Conservation (phyloP, 2,113 vertebrate species). For the Plestiodon gilberti region DNA sequence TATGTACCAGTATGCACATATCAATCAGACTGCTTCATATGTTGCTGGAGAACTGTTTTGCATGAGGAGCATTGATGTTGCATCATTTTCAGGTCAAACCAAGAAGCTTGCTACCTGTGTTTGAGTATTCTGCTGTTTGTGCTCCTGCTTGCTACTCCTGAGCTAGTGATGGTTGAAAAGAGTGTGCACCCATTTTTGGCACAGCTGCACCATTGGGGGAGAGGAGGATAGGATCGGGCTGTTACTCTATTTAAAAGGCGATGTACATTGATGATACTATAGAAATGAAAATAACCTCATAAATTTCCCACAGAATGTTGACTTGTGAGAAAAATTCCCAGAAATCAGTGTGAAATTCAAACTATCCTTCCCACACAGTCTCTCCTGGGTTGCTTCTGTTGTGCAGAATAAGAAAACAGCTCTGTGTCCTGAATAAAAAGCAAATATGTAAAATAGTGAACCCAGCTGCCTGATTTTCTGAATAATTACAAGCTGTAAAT, state of each 20-base stretch:
- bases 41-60: conserved; percentile 19
- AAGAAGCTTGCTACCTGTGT: no score
- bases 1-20: neutral
- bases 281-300: conserved; percentile 31
- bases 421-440: conserved; percentile 11
- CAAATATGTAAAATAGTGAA: conserved; percentile 28
- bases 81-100: conserved; percentile 48
- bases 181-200: no score
- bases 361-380: conserved; percentile 21
- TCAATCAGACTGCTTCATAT: conserved; percentile 33
- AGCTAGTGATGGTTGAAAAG: no score
- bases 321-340: conserved; percentile 44
- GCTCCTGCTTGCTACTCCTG: no score
- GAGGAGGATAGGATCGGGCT: no score
- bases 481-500: neutral
- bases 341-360: conserved; percentile 35
- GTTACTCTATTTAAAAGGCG: no score
- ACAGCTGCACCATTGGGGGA: no score
- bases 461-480: neutral
- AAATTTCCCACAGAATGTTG: conserved; percentile 44
- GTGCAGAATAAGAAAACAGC: conserved; percentile 46
- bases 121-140: no score
- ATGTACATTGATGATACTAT: no score
- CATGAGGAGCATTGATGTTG: conserved; percentile 31
- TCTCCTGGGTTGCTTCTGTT: conserved; percentile 45